Evolutionary conservation across 2,797 vertebrate species (phyloP).

Genomic region (Tympanoctomys barrerae): DNA sequence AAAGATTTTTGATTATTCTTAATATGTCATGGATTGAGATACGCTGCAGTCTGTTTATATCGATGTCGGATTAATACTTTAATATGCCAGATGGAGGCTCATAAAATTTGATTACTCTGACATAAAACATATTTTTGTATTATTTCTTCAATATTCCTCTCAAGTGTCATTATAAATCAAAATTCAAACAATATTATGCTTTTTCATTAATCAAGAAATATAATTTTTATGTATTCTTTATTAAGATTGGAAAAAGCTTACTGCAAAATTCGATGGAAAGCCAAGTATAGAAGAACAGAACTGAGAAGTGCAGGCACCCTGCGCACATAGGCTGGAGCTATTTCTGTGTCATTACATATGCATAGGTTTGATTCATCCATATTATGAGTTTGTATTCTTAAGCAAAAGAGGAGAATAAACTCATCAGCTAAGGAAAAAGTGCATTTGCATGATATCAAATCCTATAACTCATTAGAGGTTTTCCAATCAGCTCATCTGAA

Average conservation of each 20-base stretch:
- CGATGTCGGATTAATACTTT: constrained; percentile 69
- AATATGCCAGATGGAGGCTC: constrained; percentile 73
- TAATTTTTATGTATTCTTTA: constrained; percentile 46
- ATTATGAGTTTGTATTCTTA: constrained; percentile 79
- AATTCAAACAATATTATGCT: neutral
- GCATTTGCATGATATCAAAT: constrained; percentile 70
- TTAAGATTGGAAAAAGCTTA: constrained; percentile 69
- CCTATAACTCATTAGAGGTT: constrained; percentile 78
- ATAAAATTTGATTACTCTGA: constrained; percentile 61
- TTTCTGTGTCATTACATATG: constrained; percentile 68
- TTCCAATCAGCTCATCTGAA: constrained; percentile 79
- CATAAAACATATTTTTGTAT: constrained; percentile 63
- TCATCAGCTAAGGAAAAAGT: constrained; percentile 72
- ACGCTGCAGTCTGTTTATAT: constrained; percentile 60
- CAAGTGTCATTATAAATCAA: constrained; percentile 63
- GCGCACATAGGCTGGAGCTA: constrained; percentile 58
- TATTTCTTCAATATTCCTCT: constrained; percentile 67
- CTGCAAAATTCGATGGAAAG: constrained; percentile 71
- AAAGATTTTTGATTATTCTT: constrained; percentile 79
- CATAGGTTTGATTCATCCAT: constrained; percentile 75
- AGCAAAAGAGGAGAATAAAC: constrained; percentile 79
- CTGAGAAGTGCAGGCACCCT: constrained; percentile 72
- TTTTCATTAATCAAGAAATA: constrained; percentile 62
- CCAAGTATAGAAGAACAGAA: neutral
- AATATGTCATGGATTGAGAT: constrained; percentile 68